Base-by-base conservation (phyloP, 2,888 invertebrate species). In the Mimas tiliae region DNA sequence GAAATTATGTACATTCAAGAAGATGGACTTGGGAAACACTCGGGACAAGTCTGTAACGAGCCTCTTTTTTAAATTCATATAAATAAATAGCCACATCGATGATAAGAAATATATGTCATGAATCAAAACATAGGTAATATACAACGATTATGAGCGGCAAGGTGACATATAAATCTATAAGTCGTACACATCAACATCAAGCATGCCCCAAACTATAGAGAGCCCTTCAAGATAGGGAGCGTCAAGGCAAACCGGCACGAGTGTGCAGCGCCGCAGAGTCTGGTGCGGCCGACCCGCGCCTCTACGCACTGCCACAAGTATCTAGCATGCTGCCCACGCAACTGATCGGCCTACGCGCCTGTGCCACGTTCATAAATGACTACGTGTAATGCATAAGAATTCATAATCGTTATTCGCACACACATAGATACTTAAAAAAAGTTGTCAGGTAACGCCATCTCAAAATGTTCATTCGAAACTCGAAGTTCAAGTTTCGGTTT, bases 241-340 rank as follows among this genome's bases (percentile, higher is more conserved):
- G 84, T 85, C 90, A 91, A 91, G 91, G 91, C 84, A 82, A 91
- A 81, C 90, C 73, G 81, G 87, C 83, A 73, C 73, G 73, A 72
- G 73, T 71, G 71, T 74, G 79, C 82, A 80, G 89, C 91, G 91
- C 90, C 91, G 79, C 73, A 65, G 78, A 88, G 91, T 91, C 91
- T 91, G 80, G 77, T 79, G 77, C 76, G 81, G 71, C 72, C 76
- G 72, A 68, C 66, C 67, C 67, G 67, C 50, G 65, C 71, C 72
- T 70, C 69, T 69, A 48, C 68, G 65, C 68, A 65, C 50, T 19
- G 65, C 50, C 19, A 50, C 69, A 64, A 69, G 73, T 80, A 79
- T 76, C 78, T 80, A 77, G 70, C 75, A 74, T 78, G 79, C 83
- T 75, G 78, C 87, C 87, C 85, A 87, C 89, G 85, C 85, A 81